Evolutionary conservation across 2,888 invertebrate genomes (phyloP).

Genomic region (Ectobius pallidus): DNA sequence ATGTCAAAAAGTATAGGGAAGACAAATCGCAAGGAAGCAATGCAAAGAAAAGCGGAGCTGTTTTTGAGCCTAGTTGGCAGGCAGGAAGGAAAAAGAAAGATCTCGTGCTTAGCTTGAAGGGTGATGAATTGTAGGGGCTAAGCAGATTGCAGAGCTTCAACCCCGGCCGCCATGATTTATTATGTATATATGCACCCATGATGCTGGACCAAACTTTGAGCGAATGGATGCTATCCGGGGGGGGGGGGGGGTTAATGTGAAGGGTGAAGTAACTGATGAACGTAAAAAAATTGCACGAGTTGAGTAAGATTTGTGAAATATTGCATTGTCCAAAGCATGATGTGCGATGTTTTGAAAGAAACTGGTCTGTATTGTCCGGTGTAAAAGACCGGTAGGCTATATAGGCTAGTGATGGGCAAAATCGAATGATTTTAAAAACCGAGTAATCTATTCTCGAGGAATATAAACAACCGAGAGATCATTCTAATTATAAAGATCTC

Average conservation of each 20-base stretch:
- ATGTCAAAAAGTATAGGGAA: neutral
- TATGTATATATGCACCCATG: slow-evolving; percentile 20
- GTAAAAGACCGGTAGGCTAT: too few species aligned
- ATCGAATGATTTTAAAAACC: too few species aligned
- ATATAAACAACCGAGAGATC: too few species aligned
- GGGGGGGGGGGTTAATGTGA: neutral
- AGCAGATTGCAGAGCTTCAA: slow-evolving; percentile 9
- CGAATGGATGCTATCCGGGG: neutral
- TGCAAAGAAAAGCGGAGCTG: neutral
- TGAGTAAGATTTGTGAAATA: neutral
- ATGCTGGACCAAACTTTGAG: neutral
- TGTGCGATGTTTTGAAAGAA: too few species aligned
- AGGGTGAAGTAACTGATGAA: too few species aligned
- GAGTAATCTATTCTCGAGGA: too few species aligned
- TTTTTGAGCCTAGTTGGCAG: neutral
- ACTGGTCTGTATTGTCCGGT: too few species aligned
- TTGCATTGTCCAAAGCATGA: neutral
- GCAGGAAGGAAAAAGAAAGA: neutral
- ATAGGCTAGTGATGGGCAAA: too few species aligned
- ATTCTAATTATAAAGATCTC: too few species aligned
- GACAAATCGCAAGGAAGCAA: neutral
- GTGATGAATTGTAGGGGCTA: slow-evolving; percentile 19
- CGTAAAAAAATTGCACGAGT: neutral
- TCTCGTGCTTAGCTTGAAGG: slow-evolving; percentile 9
- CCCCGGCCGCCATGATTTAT: neutral